phyloP scores from a whole-genome alignment of 2,113 vertebrate species.

The Phrynosoma platyrhinos region DNA sequence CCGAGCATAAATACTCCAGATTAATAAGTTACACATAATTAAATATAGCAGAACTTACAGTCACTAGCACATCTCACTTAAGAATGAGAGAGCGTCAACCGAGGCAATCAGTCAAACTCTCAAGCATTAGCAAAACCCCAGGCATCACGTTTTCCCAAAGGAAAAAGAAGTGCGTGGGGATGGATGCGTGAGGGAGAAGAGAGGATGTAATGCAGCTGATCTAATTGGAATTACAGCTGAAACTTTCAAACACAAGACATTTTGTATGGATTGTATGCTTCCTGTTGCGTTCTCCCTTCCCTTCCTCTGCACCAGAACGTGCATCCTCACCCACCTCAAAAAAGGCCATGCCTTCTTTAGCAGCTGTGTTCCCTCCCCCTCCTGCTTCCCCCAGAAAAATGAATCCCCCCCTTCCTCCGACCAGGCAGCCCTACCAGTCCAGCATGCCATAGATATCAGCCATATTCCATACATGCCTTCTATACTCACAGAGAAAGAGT shows the following conservation, averaged over 20 bases:
- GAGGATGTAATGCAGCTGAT: not conserved
- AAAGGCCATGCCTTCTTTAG: constrained; percentile 3
- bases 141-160: not conserved
- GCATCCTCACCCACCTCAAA: not conserved
- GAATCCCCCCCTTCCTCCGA: not conserved
- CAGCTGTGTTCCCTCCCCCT: not conserved
- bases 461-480: constrained; percentile 37
- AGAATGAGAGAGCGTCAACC: not conserved
- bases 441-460: constrained; percentile 38
- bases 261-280: not conserved
- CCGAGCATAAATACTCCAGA: not conserved
- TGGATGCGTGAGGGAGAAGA: not conserved
- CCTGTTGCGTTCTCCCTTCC: constrained; percentile 7
- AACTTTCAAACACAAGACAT: not conserved
- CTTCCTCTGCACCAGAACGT: not conserved
- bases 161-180: not conserved
- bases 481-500: not conserved
- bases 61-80: not conserved
- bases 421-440: constrained; percentile 21
- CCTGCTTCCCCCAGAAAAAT: not conserved
- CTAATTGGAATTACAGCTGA: constrained; percentile 26
- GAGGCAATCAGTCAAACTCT: not conserved
- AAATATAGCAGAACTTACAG: not conserved
- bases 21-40: not conserved
- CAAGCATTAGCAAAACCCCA: not conserved